Percentiles rank a stretch among this genome's conserved stretches.
These are phyloP conservation scores for Pseudoips prasinana DNA, from an alignment of 2,888 invertebrate species.

Conservation along the genomic window DNA sequence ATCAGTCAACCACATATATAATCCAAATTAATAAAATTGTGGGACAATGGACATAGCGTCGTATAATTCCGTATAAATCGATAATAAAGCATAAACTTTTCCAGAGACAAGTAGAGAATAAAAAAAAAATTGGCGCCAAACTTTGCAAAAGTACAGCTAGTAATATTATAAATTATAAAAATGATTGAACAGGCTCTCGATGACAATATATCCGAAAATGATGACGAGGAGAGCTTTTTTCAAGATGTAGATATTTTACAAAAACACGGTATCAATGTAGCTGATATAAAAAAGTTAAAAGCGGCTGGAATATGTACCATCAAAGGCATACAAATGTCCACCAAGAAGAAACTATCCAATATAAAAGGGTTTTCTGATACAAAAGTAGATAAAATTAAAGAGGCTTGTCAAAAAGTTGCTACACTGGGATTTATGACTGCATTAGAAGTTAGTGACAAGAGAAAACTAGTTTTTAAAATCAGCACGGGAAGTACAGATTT, in stretches of 20 bases:
- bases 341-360: slow-evolving; percentile 85
- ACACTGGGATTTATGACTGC: slow-evolving; percentile 87
- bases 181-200: slow-evolving; percentile 71
- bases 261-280: slow-evolving; percentile 84
- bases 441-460: slow-evolving; percentile 86
- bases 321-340: slow-evolving; percentile 91
- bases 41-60: too few species aligned
- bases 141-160: not conserved
- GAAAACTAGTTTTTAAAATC: slow-evolving; percentile 88
- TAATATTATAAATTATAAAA: slow-evolving; percentile 1
- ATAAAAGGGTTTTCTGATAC: slow-evolving; percentile 90
- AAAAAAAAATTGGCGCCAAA: not conserved
- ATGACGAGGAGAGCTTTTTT: slow-evolving; percentile 86
- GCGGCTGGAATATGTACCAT: slow-evolving; percentile 89
- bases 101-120: too few species aligned
- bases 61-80: too few species aligned
- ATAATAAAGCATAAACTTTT: too few species aligned
- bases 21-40: too few species aligned
- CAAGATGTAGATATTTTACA: slow-evolving; percentile 87
- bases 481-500: slow-evolving; percentile 85
- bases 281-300: slow-evolving; percentile 90
- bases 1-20: too few species aligned
- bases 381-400: slow-evolving; percentile 91
- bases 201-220: slow-evolving; percentile 73
- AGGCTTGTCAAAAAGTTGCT: slow-evolving; percentile 86